Conservation (phyloP, 2,797 vertebrate genomes). For the Pelodytes ibericus region DNA sequence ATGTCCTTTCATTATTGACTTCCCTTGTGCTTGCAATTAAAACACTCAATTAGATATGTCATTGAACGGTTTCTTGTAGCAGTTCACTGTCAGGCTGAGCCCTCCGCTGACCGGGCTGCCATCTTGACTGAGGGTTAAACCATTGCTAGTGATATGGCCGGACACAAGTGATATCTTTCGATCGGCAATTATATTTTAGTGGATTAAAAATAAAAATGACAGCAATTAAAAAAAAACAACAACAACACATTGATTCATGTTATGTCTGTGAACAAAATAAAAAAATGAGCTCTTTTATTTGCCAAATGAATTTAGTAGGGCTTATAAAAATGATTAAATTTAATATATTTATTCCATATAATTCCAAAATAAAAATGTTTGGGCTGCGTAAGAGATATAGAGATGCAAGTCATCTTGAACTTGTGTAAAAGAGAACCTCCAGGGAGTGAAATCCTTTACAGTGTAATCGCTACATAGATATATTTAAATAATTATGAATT, state of each 20-base stretch:
- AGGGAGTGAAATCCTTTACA: too few relatives aligned
- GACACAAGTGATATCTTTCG: conserved; percentile 5
- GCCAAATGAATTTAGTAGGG: too few relatives aligned
- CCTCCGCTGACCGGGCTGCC: neutral
- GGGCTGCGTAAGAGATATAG: too few relatives aligned
- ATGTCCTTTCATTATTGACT: conserved; percentile 37
- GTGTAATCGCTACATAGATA: too few relatives aligned
- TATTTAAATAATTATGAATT: too few relatives aligned
- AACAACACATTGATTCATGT: neutral
- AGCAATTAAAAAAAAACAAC: neutral
- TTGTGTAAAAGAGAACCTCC: too few relatives aligned
- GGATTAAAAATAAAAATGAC: neutral
- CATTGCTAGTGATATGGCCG: conserved; percentile 5
- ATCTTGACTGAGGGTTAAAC: conserved; percentile 26
- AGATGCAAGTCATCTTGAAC: too few relatives aligned
- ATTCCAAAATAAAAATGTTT: too few relatives aligned
- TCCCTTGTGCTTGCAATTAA: conserved; percentile 37
- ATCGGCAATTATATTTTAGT: neutral
- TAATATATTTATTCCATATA: too few relatives aligned
- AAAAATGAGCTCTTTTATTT: too few relatives aligned
- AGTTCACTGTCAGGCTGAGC: conserved; percentile 25
- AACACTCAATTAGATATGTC: conserved; percentile 49
- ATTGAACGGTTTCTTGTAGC: conserved; percentile 3
- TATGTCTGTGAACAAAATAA: too few relatives aligned
- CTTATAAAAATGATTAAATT: too few relatives aligned